Base-by-base conservation (phyloP, 2,888 invertebrate genomes). In the Malachius bipustulatus region DNA sequence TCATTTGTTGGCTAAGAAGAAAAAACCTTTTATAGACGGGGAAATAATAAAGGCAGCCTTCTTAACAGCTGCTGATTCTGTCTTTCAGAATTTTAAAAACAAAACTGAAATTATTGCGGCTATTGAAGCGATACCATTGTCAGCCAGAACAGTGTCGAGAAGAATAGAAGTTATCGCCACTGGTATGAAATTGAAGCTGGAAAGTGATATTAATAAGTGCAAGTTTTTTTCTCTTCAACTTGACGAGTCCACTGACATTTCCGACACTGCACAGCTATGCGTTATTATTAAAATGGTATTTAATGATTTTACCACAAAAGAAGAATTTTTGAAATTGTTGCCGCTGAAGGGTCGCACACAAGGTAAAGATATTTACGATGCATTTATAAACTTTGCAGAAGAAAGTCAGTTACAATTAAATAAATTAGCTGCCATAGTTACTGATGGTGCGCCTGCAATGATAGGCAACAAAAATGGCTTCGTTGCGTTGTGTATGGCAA, bases 361-460 rank as follows among this genome's bases (percentile, higher is more conserved):
- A 15, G 45, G 47, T 27, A 35, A 42, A 39, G 39, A 46, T 42
- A 47, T 48, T 32, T 47, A 34, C 27, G 32, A 43, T 36, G 16
- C 26, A 28, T 47, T 49, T 35, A 35, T 38, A 16, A 39, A 30
- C 34, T 46, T 40, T 45, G 39, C 39, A 37, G 35, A 28, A 38
- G 19, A 34, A 10, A 28, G 32, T 9, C 14, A 41, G 40, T 39
- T 48, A 16, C 45, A 39, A 30, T 27, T 45, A 13, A 30, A 41
- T 24, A 49, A 49, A 39, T 35, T 48, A 2, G 42, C 45, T 11
- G 39, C 35, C 24, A 46, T 50, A 15, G 44, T 41, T 13, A 49
- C 47, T 13, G 43, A 48, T 46, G 48, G 45, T 43, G 47, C 47
- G 36, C 44, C 46, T 29, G 39, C 38, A 14, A 47, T 47, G 45